Percentiles rank a stretch among this genome's conserved stretches.
phyloP scores from a whole-genome alignment of 2,888 invertebrate species.

The Stenoptilia bipunctidactyla region DNA sequence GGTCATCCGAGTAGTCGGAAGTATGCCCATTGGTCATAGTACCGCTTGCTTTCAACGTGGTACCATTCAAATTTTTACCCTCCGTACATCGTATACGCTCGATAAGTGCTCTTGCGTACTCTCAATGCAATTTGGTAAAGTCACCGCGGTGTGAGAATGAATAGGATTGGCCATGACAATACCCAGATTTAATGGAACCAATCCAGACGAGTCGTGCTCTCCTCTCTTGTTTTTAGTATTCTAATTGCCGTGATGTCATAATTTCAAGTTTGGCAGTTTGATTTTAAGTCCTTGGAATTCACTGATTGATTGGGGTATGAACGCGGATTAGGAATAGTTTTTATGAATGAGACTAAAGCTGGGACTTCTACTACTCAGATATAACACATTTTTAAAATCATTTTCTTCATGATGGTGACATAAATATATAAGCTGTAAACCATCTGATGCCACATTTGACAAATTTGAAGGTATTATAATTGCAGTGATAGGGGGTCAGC shows the following conservation, averaged over 20 bases:
- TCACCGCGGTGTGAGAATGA: conserved; percentile 37
- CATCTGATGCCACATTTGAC: too few species aligned
- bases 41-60: not conserved
- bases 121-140: conserved; percentile 68
- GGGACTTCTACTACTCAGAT: too few species aligned
- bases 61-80: conserved; percentile 68
- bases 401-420: too few species aligned
- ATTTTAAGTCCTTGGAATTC: not conserved
- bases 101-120: conserved; percentile 60
- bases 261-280: not conserved
- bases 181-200: conserved; percentile 54
- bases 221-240: not conserved
- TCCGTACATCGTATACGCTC: conserved; percentile 41
- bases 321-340: too few species aligned
- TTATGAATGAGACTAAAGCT: too few species aligned
- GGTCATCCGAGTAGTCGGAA: conserved; percentile 55
- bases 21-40: conserved; percentile 34
- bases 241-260: not conserved
- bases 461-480: too few species aligned
- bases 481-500: too few species aligned
- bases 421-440: too few species aligned
- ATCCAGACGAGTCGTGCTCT: conserved; percentile 7
- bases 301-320: too few species aligned
- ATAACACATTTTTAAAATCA: too few species aligned
- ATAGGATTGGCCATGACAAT: conserved; percentile 59